Evolutionary conservation across 2,797 vertebrate species (phyloP).

Genomic region (Oryzias dopingdopingensis): DNA sequence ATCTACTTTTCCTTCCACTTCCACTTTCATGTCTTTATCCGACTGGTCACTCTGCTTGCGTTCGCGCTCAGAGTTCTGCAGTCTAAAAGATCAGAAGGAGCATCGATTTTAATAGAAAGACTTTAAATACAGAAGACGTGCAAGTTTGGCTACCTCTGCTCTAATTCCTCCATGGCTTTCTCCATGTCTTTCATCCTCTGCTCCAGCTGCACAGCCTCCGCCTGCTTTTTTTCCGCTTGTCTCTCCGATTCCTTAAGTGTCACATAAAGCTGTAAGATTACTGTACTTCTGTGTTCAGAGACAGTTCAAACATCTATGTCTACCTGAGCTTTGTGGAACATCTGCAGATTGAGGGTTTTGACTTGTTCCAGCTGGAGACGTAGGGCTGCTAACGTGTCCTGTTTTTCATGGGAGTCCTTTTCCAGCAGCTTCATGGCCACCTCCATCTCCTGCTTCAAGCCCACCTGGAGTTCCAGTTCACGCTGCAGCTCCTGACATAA

Average conservation of each 20-base stretch:
- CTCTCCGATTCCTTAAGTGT: slow-evolving; percentile 79
- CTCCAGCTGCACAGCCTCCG: slow-evolving; percentile 83
- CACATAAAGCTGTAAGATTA: slow-evolving; percentile 1
- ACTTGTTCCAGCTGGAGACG: slow-evolving; percentile 94
- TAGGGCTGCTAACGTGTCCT: slow-evolving; percentile 89
- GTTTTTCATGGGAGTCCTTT: slow-evolving; percentile 96
- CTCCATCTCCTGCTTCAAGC: slow-evolving; percentile 97
- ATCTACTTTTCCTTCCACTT: slow-evolving; percentile 81
- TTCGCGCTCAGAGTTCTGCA: slow-evolving; percentile 82
- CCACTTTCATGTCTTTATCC: slow-evolving; percentile 81
- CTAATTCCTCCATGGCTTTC: slow-evolving; percentile 83
- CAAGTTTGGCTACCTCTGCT: slow-evolving; percentile 70
- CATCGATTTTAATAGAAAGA: background rate
- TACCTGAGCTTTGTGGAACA: slow-evolving; percentile 97
- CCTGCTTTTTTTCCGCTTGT: slow-evolving; percentile 84
- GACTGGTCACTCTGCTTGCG: slow-evolving; percentile 78
- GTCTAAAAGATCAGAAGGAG: slow-evolving; percentile 61
- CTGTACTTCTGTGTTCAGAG: background rate
- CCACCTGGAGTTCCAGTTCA: slow-evolving; percentile 91
- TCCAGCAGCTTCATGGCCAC: slow-evolving; percentile 97
- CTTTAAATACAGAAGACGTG: background rate
- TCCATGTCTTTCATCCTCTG: slow-evolving; percentile 87
- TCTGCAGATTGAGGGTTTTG: slow-evolving; percentile 94
- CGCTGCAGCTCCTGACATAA: slow-evolving; percentile 87
- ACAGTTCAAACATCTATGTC: background rate